These are phyloP conservation scores for Bugula neritina DNA, from an alignment of 2,888 invertebrate genomes.

Conservation along the genomic window DNA sequence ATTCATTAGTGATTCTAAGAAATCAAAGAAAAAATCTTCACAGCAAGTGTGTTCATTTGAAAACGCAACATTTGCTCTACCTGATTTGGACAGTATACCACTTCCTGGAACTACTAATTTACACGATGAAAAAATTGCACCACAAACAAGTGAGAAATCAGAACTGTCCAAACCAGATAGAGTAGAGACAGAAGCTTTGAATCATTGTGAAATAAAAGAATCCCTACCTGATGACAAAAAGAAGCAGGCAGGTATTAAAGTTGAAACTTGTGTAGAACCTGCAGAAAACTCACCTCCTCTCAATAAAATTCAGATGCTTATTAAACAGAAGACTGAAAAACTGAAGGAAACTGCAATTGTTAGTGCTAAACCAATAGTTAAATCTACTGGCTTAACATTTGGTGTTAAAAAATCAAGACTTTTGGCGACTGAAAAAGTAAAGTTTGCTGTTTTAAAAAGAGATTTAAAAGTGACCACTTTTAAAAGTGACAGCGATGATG, in stretches of 20 bases:
- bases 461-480: background rate
- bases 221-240: no score
- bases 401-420: background rate
- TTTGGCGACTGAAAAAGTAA: background rate
- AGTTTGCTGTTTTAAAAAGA: conserved; percentile 4
- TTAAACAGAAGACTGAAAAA: conserved; percentile 19
- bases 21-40: background rate
- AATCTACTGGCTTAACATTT: background rate
- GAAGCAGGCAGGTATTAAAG: no score
- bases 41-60: background rate
- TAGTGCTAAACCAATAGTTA: background rate
- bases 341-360: background rate
- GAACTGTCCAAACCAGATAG: no score
- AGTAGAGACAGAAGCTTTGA: no score
- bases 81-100: conserved; percentile 6
- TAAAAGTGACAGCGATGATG: background rate
- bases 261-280: background rate
- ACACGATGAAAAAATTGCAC: no score
- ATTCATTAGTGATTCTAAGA: background rate
- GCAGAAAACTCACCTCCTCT: background rate
- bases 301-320: conserved; percentile 14
- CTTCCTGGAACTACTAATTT: conserved; percentile 1
- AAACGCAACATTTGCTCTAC: background rate
- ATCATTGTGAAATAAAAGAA: no score
- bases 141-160: no score